phyloP scores from a whole-genome alignment of 2,113 vertebrate genomes.

The Pimephales promelas region DNA sequence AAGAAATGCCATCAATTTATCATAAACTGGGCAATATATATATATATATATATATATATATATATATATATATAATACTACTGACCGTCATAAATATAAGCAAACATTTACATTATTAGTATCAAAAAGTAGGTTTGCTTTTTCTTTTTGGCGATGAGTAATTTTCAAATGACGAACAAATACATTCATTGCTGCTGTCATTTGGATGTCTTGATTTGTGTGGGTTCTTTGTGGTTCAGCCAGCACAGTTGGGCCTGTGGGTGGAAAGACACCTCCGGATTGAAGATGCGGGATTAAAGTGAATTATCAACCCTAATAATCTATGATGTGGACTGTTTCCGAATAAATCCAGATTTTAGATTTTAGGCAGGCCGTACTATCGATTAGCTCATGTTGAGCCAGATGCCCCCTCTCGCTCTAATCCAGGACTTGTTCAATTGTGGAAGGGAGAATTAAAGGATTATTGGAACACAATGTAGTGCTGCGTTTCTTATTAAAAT shows the following conservation, averaged over 20 bases:
- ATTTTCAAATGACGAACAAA: not conserved
- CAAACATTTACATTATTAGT: not conserved
- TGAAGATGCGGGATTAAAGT: constrained; percentile 64
- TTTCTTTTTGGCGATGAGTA: not conserved
- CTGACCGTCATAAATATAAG: not conserved
- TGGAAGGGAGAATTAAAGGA: constrained; percentile 49
- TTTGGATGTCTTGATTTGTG: not conserved
- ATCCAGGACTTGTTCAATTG: constrained; percentile 43
- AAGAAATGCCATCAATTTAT: not conserved
- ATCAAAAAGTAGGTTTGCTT: not conserved
- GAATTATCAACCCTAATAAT: constrained; percentile 69
- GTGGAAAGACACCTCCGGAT: constrained; percentile 53
- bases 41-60: no score
- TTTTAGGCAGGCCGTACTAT: constrained; percentile 59
- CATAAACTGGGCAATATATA: not conserved
- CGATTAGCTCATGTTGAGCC: constrained; percentile 67
- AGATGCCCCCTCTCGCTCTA: constrained; percentile 43
- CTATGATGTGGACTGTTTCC: constrained; percentile 62
- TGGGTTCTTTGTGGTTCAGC: not conserved
- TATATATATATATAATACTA: no score
- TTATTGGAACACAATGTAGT: constrained; percentile 43
- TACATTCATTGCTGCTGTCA: not conserved
- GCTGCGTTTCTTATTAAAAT: constrained; percentile 43
- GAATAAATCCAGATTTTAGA: constrained; percentile 59
- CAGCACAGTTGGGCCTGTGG: not conserved